A percentile compares a stretch with the other conserved stretches of the same genome.
phyloP scores from a whole-genome alignment of 2,797 vertebrate species.

The Manis javanica region DNA sequence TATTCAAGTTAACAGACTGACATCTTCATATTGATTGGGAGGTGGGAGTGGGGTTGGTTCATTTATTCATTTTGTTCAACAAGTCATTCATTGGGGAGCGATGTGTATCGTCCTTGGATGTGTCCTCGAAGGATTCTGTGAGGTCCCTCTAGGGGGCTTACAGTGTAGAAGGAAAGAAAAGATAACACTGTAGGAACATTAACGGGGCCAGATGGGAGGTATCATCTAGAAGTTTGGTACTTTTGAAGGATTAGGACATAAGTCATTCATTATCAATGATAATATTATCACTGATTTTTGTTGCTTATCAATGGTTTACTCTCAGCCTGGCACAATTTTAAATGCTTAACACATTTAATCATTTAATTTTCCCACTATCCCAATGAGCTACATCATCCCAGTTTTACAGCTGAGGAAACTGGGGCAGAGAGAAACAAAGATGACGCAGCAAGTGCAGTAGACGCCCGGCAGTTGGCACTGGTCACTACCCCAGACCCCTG shows the following conservation, averaged over 20 bases:
- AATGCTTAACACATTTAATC: not conserved
- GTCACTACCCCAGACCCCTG: fast-evolving
- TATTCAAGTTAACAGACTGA: not conserved
- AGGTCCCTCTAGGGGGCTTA: not conserved
- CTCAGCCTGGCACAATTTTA: not conserved
- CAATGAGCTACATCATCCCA: not conserved
- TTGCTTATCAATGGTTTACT: not conserved
- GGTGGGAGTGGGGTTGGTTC: not conserved
- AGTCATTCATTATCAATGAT: not conserved
- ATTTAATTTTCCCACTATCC: not conserved
- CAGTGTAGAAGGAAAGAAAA: not conserved
- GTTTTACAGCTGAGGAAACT: not conserved
- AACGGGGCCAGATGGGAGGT: not conserved
- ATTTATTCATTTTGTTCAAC: not conserved
- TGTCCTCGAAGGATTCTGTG: not conserved
- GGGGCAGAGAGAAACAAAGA: not conserved
- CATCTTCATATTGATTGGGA: not conserved
- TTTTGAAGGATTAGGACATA: not conserved
- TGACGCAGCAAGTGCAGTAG: not conserved
- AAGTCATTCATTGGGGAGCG: not conserved
- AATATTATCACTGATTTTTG: not conserved
- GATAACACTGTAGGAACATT: fast-evolving
- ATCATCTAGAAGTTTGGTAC: not conserved
- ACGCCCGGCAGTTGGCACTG: fast-evolving
- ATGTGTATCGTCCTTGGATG: not conserved